Evolutionary conservation across 2,888 invertebrate genomes (phyloP).

Genomic region (Fabriciana adippe): DNA sequence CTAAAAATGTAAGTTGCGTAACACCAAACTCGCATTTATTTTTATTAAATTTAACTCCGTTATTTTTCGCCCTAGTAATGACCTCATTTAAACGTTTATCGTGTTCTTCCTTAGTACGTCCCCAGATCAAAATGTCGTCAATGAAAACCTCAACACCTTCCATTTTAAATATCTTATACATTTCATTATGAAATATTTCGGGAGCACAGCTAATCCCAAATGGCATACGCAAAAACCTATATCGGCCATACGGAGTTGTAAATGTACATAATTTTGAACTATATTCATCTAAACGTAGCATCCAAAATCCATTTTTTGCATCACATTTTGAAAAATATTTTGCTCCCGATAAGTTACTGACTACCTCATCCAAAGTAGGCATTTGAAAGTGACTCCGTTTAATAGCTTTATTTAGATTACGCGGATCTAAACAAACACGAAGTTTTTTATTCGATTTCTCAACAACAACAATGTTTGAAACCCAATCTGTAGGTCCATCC

Average conservation of each 20-base stretch:
- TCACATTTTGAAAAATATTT: not conserved
- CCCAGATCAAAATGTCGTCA: slow-evolving; percentile 14
- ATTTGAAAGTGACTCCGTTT: slow-evolving; percentile 17
- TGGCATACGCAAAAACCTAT: slow-evolving; percentile 6
- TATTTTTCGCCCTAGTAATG: not conserved
- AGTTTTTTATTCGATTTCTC: slow-evolving; percentile 21
- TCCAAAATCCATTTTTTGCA: slow-evolving; percentile 11
- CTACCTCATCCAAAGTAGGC: slow-evolving; percentile 14
- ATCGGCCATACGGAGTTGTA: slow-evolving; percentile 13
- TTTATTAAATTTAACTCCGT: slow-evolving; percentile 19
- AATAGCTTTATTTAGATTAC: slow-evolving; percentile 11
- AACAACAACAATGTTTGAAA: slow-evolving; percentile 8
- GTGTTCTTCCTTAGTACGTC: slow-evolving; percentile 7
- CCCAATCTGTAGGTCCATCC: slow-evolving; percentile 4
- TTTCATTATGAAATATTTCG: slow-evolving; percentile 13
- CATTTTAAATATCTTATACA: slow-evolving; percentile 1
- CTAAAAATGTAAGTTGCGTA: slow-evolving; percentile 38
- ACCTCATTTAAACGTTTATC: not conserved
- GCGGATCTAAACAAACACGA: slow-evolving; percentile 18
- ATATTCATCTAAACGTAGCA: not conserved
- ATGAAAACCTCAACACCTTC: slow-evolving; percentile 7
- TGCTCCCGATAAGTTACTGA: slow-evolving; percentile 5
- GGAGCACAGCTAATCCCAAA: slow-evolving; percentile 17
- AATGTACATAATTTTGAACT: slow-evolving; percentile 14
- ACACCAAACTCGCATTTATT: slow-evolving; percentile 25